Evolutionary conservation across 2,797 vertebrate species (phyloP), one percentile per base, ranked within the genome.

Genomic region (Onychomys arenicola): DNA sequence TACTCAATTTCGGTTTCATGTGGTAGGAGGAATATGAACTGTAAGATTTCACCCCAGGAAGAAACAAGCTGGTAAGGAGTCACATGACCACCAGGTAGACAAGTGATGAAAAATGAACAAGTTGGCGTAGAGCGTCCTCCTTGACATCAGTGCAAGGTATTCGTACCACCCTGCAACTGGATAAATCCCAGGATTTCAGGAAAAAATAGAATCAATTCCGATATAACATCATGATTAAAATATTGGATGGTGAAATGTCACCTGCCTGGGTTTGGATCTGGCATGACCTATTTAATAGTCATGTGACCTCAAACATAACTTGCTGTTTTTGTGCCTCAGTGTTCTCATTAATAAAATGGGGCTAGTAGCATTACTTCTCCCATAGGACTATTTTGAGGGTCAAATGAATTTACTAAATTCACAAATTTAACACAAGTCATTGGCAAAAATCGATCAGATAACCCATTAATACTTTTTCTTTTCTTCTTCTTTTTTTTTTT

Each of bases 371-470:
- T 27, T 32, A 61, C 9, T 57, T 90, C 57, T 27, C 13, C 73
- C 13, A 21, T 46, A 85, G 67, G 34, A 55, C 29, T 88, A 49
- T 86, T 90, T 81, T 73, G 77, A 94, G 49, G 25, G 92, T 57
- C 76, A 76, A 89, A 40, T 85, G 67, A 76, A 23, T 93, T 94
- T 78, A 69, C 65, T 88, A 77, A 84, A 73, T 84, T 84, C 52
- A 93, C 67, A 84, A 69, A 89, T 96, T 77, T 69, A 94, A 52
- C 21, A 91, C 19, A 90, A 71, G 77, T 55, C 75, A 77, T 67
- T 94, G 73, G 73, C 27, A 82, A 21, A 21, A 59, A 65, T 12
- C 67, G 55, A 96, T 57, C 6, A 46, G 63, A 90, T 59, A 71
- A 77, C 34, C 92, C 46, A 85, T 40, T 73, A 73, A 73, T 46